Conservation (phyloP, 2,113 vertebrate species). For the Callospermophilus lateralis region DNA sequence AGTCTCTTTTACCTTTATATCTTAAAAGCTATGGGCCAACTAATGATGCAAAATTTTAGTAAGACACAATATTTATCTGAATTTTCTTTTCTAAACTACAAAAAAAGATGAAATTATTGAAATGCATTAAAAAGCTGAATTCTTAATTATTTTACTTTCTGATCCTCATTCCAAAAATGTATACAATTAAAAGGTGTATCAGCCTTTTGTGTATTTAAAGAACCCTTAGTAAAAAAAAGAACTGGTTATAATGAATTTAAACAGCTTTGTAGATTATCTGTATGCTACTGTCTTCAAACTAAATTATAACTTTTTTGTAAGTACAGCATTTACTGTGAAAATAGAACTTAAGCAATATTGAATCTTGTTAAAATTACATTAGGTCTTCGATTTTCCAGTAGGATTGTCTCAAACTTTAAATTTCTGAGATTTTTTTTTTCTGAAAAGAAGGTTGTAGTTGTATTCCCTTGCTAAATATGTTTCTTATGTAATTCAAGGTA, state of each 20-base stretch:
- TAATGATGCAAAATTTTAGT: not conserved
- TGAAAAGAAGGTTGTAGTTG: not conserved
- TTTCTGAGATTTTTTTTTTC: not conserved
- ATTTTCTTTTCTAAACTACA: not conserved
- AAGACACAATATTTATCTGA: not conserved
- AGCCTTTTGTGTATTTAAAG: not conserved
- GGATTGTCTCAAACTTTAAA: not conserved
- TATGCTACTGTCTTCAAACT: not conserved
- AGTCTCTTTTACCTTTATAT: not conserved
- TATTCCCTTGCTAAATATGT: not conserved
- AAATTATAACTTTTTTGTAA: not conserved
- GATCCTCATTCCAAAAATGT: not conserved
- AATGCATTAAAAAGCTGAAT: not conserved
- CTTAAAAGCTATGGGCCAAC: not conserved
- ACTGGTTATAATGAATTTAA: not conserved
- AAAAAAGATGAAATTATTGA: not conserved
- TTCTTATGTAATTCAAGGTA: not conserved
- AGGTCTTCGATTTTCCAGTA: not conserved
- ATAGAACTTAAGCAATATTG: not conserved
- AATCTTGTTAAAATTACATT: not conserved
- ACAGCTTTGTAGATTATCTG: not conserved
- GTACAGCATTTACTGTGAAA: conserved; percentile 6
- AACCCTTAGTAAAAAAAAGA: not conserved
- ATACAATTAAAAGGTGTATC: not conserved
- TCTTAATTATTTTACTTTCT: not conserved